Evolutionary conservation across 2,113 vertebrate species (phyloP).

Genomic region (Chiloscyllium plagiosum): DNA sequence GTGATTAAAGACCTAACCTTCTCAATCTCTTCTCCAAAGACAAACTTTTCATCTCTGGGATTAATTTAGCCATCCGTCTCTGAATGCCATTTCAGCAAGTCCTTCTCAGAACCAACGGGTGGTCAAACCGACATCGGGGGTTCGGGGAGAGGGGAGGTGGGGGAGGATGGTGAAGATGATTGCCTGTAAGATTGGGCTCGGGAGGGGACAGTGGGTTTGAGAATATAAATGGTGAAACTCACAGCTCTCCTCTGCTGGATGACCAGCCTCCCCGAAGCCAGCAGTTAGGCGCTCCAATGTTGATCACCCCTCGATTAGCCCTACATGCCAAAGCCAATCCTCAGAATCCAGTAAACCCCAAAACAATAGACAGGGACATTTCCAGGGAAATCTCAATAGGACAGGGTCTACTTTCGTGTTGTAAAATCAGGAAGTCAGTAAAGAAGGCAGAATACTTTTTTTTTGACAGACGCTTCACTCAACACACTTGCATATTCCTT

Average conservation of each 20-base stretch:
- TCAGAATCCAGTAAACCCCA: background rate
- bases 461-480: background rate
- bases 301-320: background rate
- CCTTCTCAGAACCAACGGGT: background rate
- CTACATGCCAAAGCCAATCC: background rate
- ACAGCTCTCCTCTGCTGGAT: background rate
- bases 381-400: background rate
- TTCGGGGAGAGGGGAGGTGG: background rate
- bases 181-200: background rate
- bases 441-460: background rate
- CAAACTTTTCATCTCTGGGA: too few relatives aligned
- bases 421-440: background rate
- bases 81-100: background rate
- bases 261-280: background rate
- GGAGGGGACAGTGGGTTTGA: background rate
- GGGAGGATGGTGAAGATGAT: background rate
- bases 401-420: background rate
- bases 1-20: too few relatives aligned
- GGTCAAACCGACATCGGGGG: background rate
- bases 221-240: background rate
- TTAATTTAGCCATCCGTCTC: too few relatives aligned
- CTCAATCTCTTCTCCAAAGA: too few relatives aligned
- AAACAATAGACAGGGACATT: background rate
- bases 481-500: background rate
- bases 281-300: background rate